A percentile compares a stretch with the other conserved stretches of the same genome.
Conservation (phyloP, 2,113 vertebrate species). For the Cryptotis parvus region DNA sequence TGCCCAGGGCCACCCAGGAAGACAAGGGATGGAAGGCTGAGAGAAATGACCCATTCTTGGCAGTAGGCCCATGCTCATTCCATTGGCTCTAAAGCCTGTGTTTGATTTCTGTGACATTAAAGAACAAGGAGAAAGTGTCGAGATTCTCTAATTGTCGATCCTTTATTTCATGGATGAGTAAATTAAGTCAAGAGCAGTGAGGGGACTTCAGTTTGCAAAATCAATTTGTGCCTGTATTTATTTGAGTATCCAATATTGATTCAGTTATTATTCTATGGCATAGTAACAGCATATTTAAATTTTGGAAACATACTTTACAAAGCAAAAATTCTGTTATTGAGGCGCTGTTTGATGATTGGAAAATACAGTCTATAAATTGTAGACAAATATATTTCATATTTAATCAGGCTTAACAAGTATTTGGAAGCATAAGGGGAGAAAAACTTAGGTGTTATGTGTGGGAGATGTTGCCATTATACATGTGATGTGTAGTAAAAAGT, state of each 20-base stretch:
- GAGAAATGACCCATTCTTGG: background rate
- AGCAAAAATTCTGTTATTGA: background rate
- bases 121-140: background rate
- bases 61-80: background rate
- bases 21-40: background rate
- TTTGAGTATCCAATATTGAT: background rate
- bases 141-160: background rate
- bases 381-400: background rate
- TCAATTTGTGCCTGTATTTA: background rate
- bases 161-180: background rate
- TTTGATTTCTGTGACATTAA: background rate
- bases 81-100: background rate
- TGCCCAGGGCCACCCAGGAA: slow-evolving; percentile 73
- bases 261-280: background rate
- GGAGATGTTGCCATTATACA: background rate
- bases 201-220: background rate
- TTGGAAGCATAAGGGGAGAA: background rate
- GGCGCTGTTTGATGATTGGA: background rate
- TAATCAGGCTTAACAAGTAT: background rate
- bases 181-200: background rate
- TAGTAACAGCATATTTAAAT: background rate
- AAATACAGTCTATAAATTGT: background rate
- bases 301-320: background rate
- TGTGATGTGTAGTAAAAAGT: background rate
- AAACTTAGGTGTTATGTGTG: background rate